Conservation (phyloP, 2,113 vertebrate genomes). For the Muntiacus muntjak region DNA sequence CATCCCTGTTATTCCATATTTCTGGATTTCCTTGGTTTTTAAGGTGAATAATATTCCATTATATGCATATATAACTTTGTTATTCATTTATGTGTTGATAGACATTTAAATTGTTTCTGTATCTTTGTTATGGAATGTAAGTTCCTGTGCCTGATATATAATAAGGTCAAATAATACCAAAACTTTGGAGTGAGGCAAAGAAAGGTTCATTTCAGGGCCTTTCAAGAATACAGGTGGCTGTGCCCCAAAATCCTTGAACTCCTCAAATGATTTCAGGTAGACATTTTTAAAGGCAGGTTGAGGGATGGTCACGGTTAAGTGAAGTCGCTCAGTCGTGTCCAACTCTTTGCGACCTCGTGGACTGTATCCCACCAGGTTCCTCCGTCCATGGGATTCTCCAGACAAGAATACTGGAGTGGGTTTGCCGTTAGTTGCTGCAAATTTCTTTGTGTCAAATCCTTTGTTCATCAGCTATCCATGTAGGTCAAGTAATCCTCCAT, state of each 20-base stretch:
- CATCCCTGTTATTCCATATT: neutral
- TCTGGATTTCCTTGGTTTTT: neutral
- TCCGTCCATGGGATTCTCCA: too few relatives aligned
- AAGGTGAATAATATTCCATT: neutral
- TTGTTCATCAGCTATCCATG: neutral
- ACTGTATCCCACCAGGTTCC: too few relatives aligned
- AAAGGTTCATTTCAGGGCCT: neutral
- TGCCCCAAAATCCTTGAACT: neutral
- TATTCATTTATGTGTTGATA: neutral
- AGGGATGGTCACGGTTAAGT: neutral
- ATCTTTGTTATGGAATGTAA: neutral
- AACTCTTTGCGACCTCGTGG: too few relatives aligned
- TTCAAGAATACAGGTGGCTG: neutral
- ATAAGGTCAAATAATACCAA: neutral
- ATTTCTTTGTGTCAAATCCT: neutral
- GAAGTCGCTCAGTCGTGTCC: too few relatives aligned
- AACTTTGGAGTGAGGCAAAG: neutral
- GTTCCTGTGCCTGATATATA: neutral
- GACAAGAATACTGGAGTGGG: too few relatives aligned
- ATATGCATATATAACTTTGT: neutral
- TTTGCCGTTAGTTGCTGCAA: neutral
- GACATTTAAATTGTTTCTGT: neutral
- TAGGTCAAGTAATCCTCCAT: neutral
- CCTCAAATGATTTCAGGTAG: neutral
- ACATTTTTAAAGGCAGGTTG: neutral